Conservation (phyloP, 2,113 vertebrate species). For the Arvicanthis niloticus region DNA sequence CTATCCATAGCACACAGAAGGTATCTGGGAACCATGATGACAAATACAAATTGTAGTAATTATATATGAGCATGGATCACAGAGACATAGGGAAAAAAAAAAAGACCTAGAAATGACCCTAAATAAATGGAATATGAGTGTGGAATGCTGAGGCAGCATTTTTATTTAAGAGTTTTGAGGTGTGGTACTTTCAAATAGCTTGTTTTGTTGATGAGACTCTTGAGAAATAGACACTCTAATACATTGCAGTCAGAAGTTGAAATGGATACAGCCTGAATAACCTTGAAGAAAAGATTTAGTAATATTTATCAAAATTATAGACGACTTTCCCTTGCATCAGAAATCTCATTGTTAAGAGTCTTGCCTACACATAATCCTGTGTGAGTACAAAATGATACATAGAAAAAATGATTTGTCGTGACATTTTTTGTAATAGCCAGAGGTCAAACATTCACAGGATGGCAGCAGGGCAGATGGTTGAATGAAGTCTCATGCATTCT, state of each 20-base stretch:
- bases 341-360: constrained; percentile 29
- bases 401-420: constrained; percentile 51
- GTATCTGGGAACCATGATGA: not conserved
- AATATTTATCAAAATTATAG: constrained; percentile 70
- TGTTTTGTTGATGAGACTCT: not conserved
- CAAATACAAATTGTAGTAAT: not conserved
- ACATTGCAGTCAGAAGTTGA: not conserved
- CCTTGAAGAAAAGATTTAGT: constrained; percentile 29
- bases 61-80: not conserved
- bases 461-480: constrained; percentile 14
- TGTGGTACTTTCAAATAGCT: not conserved
- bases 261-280: constrained; percentile 33
- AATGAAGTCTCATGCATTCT: constrained; percentile 11
- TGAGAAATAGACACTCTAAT: not conserved
- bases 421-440: constrained; percentile 62
- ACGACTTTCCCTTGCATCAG: constrained; percentile 14
- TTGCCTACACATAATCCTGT: not conserved
- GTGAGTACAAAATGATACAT: constrained; percentile 61
- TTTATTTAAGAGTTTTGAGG: not conserved
- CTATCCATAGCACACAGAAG: not conserved
- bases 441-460: not conserved
- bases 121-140: constrained; percentile 28
- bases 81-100: not conserved
- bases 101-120: not conserved
- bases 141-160: not conserved